Conservation (phyloP, 1,140 invertebrate genomes). For the Physella acuta region DNA sequence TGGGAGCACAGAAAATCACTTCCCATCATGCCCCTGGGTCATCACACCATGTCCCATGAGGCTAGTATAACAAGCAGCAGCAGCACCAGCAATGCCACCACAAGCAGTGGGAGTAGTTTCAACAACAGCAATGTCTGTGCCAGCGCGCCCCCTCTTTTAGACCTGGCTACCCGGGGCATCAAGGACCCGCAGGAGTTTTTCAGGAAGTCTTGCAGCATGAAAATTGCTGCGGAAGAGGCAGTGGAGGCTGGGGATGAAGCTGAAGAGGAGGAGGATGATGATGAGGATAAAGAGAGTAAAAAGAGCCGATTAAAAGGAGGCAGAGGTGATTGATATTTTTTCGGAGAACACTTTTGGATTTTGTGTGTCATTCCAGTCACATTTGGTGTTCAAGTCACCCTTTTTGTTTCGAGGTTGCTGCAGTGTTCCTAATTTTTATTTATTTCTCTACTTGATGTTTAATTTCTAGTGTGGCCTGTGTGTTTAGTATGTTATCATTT, state of each 20-base stretch:
- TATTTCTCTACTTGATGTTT: no score
- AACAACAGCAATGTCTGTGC: background rate
- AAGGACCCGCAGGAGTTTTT: constrained; percentile 24
- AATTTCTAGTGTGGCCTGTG: no score
- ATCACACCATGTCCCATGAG: background rate
- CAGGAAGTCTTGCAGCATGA: constrained; percentile 26
- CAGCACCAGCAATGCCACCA: constrained; percentile 10
- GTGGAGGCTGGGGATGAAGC: constrained; percentile 26
- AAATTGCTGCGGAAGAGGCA: constrained; percentile 26
- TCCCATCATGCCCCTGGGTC: constrained; percentile 24
- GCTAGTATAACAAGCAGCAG: background rate
- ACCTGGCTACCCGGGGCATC: background rate
- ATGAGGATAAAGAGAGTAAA: constrained; percentile 2
- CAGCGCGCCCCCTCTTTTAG: background rate
- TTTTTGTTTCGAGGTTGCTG: constrained; percentile 3
- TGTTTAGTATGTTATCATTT: no score
- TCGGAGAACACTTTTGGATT: background rate
- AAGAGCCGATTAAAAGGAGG: constrained; percentile 5
- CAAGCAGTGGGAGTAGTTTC: background rate
- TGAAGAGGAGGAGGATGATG: constrained; percentile 23
- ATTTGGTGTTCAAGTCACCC: background rate
- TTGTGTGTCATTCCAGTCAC: background rate
- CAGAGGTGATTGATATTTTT: constrained; percentile 16
- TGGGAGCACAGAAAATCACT: constrained; percentile 24
- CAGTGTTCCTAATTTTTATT: no score